Evolutionary conservation across 2,113 vertebrate genomes (phyloP), one percentile per base, ranked within the genome.

Genomic region (Anas platyrhynchos): DNA sequence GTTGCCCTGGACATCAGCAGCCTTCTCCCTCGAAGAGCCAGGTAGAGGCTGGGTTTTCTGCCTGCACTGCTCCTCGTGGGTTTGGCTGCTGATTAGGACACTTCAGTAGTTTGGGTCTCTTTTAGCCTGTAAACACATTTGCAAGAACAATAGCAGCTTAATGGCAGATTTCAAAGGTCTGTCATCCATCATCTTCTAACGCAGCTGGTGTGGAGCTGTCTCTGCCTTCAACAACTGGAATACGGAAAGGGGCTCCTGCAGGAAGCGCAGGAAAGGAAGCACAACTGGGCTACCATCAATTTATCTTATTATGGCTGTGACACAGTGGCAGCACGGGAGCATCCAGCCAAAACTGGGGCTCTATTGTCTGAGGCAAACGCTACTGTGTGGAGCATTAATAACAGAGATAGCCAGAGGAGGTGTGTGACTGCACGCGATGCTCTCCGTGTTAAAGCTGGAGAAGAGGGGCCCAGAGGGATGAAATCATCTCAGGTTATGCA

Each of bases 361-460:
- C 48, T 56, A 5, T 18, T 36, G 48, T 38, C 56, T 67, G 74
- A 55, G 52, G 29, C 38, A 84, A 25, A 34, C 23, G 7, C 0
- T 3, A 23, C 52, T 0, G 1, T 41, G 69, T 1, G 2, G 44
- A 85, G 34, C 68, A 7, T 38, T 50, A 15, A n/a, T n/a, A 10
- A 0, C 1, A 20, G 31, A 44, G 63, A 15, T 2, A 32, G 72
- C 11, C 23, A 21, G 43, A 66, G 69, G 32, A 50, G 29, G 29
- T 31, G 15, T 25, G 23, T 10, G 48, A 15, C 5, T 54, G 50
- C 14, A n/a, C 31, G 0, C 6, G 59, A 15, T 5, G 1, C 22
- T 73, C 59, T 43, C 50, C 9, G 2, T 78, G 44, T 65, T 26
- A 26, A 25, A 66, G 25, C 27, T 58, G 50, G 62, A 41, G 73